phyloP scores from a whole-genome alignment of 1,140 invertebrate species.

The Vanessa tameamea region DNA sequence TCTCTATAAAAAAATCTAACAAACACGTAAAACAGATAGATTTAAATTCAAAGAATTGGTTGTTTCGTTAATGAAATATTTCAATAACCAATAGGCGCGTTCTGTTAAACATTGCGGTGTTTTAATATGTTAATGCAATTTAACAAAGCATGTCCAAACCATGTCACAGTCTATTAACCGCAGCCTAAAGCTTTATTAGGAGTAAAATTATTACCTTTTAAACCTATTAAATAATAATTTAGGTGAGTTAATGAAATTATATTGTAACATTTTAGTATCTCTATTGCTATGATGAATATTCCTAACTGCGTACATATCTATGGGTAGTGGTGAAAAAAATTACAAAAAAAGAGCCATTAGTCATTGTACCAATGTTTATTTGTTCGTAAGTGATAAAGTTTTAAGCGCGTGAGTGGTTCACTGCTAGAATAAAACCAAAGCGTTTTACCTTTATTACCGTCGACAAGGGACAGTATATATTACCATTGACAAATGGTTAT shows the following conservation, averaged over 20 bases:
- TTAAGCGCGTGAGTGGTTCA: neutral
- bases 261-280: too few relatives aligned
- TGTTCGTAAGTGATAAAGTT: neutral
- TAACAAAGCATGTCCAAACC: neutral
- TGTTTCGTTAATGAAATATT: too few relatives aligned
- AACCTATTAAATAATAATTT: too few relatives aligned
- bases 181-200: neutral
- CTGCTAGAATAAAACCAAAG: neutral
- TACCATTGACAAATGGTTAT: neutral
- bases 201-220: neutral
- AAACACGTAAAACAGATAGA: too few relatives aligned
- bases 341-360: too few relatives aligned
- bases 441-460: neutral
- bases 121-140: conserved; percentile 1
- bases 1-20: too few relatives aligned
- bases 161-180: neutral
- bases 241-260: too few relatives aligned
- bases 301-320: too few relatives aligned
- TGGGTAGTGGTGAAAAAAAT: too few relatives aligned
- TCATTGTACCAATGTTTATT: too few relatives aligned
- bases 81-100: neutral
- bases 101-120: neutral
- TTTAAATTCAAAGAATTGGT: too few relatives aligned
- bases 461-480: neutral
- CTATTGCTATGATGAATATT: too few relatives aligned